Base-by-base conservation (phyloP, 1,140 invertebrate species). In the Drosophila ohnishii region DNA sequence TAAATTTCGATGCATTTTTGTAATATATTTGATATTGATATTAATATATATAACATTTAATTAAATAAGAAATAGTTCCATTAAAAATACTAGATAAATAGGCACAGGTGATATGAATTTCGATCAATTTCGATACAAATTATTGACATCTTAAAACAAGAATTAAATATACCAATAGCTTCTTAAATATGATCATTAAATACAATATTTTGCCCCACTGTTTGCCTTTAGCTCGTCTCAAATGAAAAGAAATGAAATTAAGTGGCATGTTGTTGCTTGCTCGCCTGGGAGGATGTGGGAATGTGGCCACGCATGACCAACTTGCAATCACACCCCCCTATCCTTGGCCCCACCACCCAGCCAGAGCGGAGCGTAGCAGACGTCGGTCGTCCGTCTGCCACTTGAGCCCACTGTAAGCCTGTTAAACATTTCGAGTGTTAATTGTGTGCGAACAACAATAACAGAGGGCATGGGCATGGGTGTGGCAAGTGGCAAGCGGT, bases 231-330 rank as follows among this genome's bases (percentile, higher is more conserved):
- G 60, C 22, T 25, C 5, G 39, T 30, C 47, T 39, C 66, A 82
- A 87, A 78, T 76, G 70, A 82, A 82, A 86, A 82, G 75, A 86
- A 86, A 87, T 75, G 75, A 87, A 82, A 86, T 86, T 72, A 86
- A 86, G 79, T 86, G 83, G 79, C 83, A 79, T 87, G 72, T 83
- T 82, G 73, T 78, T 60, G 69, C 47, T 58, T 57, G 28, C 59
- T 51, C 19, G 40, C 55, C 45, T 39, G 45, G n/a, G 9, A 40
- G 51, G 59, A 55, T 75, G 53, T 63, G 42, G 48, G 48, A 62
- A 42, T 56, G 57, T 62, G 70, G 50, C 53, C 35, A 71, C 55
- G 72, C 64, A 80, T 79, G 74, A 72, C 51, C 63, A 62, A 57
- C 61, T 63, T 67, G 74, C 75, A 61, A 59, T 59, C 61, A 78